Conservation (phyloP, 1,140 invertebrate genomes). For the Adelges cooleyi region DNA sequence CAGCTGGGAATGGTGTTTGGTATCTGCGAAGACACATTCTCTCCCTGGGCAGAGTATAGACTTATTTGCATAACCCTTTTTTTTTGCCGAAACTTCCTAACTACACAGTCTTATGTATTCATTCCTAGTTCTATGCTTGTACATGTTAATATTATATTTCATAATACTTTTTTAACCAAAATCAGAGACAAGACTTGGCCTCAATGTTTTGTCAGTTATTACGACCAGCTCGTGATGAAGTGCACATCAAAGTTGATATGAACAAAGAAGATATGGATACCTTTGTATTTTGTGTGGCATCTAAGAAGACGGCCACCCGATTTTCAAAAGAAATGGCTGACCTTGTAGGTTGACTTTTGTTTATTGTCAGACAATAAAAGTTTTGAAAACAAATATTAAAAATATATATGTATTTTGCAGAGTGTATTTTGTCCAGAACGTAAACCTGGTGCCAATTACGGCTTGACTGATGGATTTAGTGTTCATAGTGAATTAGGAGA, state of each 20-base stretch:
- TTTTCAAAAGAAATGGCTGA: constrained; percentile 89
- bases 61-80: too few species aligned
- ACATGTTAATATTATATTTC: constrained; percentile 10
- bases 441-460: constrained; percentile 76
- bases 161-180: too few species aligned
- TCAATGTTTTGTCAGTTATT: constrained; percentile 75
- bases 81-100: too few species aligned
- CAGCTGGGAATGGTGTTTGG: too few species aligned
- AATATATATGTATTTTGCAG: constrained; percentile 40
- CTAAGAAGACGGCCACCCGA: constrained; percentile 73
- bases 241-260: constrained; percentile 73
- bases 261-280: constrained; percentile 83
- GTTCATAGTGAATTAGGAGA: constrained; percentile 85
- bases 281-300: constrained; percentile 85
- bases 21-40: too few species aligned
- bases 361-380: background rate
- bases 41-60: too few species aligned
- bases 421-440: constrained; percentile 85
- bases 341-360: constrained; percentile 48
- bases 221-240: constrained; percentile 72
- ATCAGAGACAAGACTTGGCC: constrained; percentile 84
- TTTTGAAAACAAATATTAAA: background rate
- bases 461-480: constrained; percentile 64
- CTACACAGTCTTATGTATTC: too few species aligned
- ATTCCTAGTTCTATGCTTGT: too few species aligned